Percentiles rank a stretch among this genome's conserved stretches.
Conservation (phyloP, 2,113 vertebrate genomes). For the Heterotis niloticus region DNA sequence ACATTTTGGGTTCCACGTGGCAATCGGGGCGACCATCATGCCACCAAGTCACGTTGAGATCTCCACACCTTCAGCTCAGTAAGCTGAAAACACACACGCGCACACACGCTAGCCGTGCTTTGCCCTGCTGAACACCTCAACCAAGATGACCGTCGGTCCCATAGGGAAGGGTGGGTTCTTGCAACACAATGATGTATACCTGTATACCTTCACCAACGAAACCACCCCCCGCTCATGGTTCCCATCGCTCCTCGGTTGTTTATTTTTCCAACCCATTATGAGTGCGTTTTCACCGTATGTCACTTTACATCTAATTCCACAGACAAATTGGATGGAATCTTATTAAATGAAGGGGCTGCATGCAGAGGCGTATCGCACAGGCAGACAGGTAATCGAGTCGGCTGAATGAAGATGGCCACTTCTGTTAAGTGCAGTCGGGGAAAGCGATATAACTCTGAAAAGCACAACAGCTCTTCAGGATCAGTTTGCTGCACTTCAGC, state of each 20-base stretch:
- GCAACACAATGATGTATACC: background rate
- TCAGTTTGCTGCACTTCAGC: background rate
- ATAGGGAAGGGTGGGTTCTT: background rate
- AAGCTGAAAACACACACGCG: background rate
- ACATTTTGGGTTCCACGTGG: too few relatives aligned
- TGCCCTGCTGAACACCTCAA: too few relatives aligned
- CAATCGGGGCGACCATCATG: too few relatives aligned
- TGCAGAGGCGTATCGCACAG: background rate
- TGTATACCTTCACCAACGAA: background rate
- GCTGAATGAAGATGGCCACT: slow-evolving; percentile 23
- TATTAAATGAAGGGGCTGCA: slow-evolving; percentile 13
- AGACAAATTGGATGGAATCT: slow-evolving; percentile 22
- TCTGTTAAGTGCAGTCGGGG: background rate
- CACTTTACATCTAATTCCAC: slow-evolving; percentile 23
- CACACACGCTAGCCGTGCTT: too few relatives aligned
- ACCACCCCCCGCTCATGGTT: background rate
- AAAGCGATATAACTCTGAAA: background rate
- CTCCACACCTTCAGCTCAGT: too few relatives aligned
- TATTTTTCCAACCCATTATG: slow-evolving; percentile 12
- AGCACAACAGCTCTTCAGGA: background rate
- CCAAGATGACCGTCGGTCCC: too few relatives aligned
- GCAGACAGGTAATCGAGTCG: slow-evolving; percentile 15
- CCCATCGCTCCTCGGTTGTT: background rate
- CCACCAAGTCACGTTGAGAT: too few relatives aligned
- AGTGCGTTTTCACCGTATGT: slow-evolving; percentile 21